Conservation (phyloP, 2,797 vertebrate species). For the Brotula barbata region DNA sequence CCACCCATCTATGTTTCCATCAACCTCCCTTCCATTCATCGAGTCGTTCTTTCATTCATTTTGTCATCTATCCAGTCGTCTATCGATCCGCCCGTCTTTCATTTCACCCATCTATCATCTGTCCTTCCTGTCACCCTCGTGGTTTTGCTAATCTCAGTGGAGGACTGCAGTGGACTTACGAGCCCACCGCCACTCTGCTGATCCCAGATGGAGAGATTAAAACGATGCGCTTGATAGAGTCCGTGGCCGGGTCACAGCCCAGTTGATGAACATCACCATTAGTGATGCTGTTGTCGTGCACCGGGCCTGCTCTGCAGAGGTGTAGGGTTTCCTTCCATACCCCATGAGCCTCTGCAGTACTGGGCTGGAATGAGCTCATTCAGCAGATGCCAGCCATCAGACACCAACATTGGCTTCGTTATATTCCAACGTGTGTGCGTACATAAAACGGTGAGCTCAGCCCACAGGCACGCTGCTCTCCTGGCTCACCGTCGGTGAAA, state of each 20-base stretch:
- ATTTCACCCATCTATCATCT: conserved; percentile 17
- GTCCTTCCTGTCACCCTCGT: conserved; percentile 5
- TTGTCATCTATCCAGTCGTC: background rate
- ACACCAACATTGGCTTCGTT: conserved; percentile 45
- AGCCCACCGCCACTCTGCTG: conserved; percentile 36
- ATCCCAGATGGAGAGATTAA: conserved; percentile 57
- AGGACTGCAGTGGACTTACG: conserved; percentile 19
- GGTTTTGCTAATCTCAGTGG: conserved; percentile 56
- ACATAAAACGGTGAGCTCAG: conserved; percentile 33
- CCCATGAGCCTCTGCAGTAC: conserved; percentile 17
- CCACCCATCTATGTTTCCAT: conserved; percentile 6
- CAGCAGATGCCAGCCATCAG: conserved; percentile 65
- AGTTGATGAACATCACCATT: conserved; percentile 41
- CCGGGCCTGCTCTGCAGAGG: conserved; percentile 34
- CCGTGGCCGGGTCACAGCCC: conserved; percentile 26
- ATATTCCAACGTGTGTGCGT: conserved; percentile 13
- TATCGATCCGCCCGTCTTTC: background rate
- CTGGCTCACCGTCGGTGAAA: conserved; percentile 30
- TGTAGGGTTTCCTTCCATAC: conserved; percentile 56
- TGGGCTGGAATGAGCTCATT: conserved; percentile 58
- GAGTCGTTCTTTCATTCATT: conserved; percentile 12
- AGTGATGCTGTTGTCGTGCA: conserved; percentile 39
- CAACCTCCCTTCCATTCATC: conserved; percentile 8
- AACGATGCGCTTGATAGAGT: conserved; percentile 40
- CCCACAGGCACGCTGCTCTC: conserved; percentile 25